Base-by-base conservation (phyloP, 2,888 invertebrate genomes). In the Heliconius ismenius region DNA sequence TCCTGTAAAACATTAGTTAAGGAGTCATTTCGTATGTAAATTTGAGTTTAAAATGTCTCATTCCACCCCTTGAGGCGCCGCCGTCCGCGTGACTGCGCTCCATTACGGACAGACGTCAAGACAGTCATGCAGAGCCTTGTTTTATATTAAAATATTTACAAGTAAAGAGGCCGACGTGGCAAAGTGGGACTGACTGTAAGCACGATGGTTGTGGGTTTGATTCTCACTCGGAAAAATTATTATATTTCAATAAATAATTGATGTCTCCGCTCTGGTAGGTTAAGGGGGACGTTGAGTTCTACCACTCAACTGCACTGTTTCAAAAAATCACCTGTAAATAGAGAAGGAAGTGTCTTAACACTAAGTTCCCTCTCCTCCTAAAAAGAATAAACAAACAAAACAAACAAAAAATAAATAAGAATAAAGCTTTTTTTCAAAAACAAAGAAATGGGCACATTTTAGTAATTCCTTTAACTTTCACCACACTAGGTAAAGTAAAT, bases 11-110 rank as follows among this genome's bases (percentile, higher is more conserved):
- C 39, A 43, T 43, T n/a, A 24, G 15, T 9, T 39, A 24, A 43
- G n/a, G 43, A 67, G 67, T 43, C 39, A 67, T 70, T 70, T 70
- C 2, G 18, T 70, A 70, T 70, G 70, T 70, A 70, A 70, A 70
- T 70, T 70, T 32, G 1, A 70, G 70, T 70, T 24, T 32, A 58
- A 54, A 70, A 70, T 73, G 73, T 73, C 73, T 73, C 62, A 73
- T 39, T 43, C 60, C 70, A 26, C 60, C 60, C 36, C 63, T 21
- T 43, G 28, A 39, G 73, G 73, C 73, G 73, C 73, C 63, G 73
- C 6, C 63, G 63, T 43, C 73, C 63, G 73, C 73, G 73, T 73
- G 73, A 63, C 73, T 26, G 39, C 73, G 18, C 26, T 21, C 73
- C 73, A 63, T 73, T 63, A 73, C 21, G 43, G 60, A 43, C 21